Percentiles rank a stretch among this genome's conserved stretches.
These are phyloP conservation scores for Lemur catta DNA, from an alignment of 2,797 vertebrate species.

Conservation along the genomic window DNA sequence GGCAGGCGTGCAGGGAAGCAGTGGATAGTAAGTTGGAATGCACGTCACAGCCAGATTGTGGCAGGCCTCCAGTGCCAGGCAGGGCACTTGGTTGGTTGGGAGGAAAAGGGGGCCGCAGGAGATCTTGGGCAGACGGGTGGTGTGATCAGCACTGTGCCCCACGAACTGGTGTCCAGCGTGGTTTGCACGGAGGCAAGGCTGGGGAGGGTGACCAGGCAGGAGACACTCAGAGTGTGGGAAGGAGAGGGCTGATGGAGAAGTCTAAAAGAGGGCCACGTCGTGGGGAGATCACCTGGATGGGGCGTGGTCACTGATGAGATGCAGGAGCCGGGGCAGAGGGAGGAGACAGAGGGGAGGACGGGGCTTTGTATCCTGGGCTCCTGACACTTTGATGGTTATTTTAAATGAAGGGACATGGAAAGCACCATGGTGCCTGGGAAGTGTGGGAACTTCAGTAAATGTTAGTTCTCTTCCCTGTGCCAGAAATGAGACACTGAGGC, in stretches of 20 bases:
- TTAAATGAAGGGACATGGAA: not conserved
- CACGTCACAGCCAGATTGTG: not conserved
- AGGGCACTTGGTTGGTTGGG: not conserved
- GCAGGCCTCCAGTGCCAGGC: not conserved
- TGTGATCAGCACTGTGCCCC: not conserved
- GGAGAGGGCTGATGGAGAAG: not conserved
- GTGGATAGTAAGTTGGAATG: conserved; percentile 8
- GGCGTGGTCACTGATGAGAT: not conserved
- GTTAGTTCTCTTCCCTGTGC: conserved; percentile 33
- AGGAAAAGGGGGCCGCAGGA: not conserved
- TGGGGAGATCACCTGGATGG: not conserved
- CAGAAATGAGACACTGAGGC: conserved; percentile 4
- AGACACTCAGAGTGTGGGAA: not conserved
- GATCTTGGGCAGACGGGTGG: not conserved
- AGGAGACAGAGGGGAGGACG: not conserved
- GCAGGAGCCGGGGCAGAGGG: not conserved
- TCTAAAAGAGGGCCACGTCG: not conserved
- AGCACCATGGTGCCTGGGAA: not conserved
- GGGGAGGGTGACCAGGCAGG: not conserved
- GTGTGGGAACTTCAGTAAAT: conserved; percentile 4
- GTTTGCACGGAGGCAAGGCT: not conserved
- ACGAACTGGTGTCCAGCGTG: not conserved
- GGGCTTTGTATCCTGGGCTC: not conserved
- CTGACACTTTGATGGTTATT: not conserved
- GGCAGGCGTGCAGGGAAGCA: not conserved